A percentile compares a stretch with the other conserved stretches of the same genome.
phyloP scores from a whole-genome alignment of 2,113 vertebrate genomes.

The Myanophis thanlyinensis region DNA sequence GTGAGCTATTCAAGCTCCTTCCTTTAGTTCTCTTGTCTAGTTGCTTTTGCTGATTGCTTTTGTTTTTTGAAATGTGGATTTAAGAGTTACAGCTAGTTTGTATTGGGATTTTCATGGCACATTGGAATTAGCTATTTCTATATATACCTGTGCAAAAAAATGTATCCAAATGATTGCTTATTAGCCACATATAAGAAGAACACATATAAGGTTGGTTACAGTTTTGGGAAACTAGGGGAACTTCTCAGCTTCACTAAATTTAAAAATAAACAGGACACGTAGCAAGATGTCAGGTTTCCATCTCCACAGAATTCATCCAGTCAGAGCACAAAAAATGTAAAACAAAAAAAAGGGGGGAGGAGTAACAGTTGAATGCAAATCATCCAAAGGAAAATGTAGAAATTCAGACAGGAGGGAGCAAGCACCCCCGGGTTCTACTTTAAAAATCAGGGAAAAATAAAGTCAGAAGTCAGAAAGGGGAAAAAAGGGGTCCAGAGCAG shows the following conservation, averaged over 20 bases:
- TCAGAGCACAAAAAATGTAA: neutral
- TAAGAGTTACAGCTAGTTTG: neutral
- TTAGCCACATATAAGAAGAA: neutral
- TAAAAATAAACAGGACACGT: neutral
- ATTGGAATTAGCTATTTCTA: neutral
- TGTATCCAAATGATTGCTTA: neutral
- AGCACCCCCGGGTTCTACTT: neutral
- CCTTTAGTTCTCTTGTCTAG: neutral
- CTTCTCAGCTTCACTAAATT: neutral
- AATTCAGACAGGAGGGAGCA: neutral
- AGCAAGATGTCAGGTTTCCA: neutral
- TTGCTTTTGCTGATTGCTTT: neutral
- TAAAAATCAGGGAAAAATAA: neutral
- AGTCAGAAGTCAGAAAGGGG: neutral
- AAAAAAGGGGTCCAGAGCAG: neutral
- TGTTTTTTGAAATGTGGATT: neutral
- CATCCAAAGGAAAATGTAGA: neutral
- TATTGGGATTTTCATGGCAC: neutral
- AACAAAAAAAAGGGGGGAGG: neutral
- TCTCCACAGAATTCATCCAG: neutral
- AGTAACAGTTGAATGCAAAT: neutral
- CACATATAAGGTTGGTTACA: neutral
- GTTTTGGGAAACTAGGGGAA: neutral
- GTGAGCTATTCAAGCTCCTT: accelerated
- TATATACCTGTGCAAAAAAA: neutral